Base-by-base conservation (phyloP, 2,888 invertebrate genomes). In the Caenorhabditis imperialis region DNA sequence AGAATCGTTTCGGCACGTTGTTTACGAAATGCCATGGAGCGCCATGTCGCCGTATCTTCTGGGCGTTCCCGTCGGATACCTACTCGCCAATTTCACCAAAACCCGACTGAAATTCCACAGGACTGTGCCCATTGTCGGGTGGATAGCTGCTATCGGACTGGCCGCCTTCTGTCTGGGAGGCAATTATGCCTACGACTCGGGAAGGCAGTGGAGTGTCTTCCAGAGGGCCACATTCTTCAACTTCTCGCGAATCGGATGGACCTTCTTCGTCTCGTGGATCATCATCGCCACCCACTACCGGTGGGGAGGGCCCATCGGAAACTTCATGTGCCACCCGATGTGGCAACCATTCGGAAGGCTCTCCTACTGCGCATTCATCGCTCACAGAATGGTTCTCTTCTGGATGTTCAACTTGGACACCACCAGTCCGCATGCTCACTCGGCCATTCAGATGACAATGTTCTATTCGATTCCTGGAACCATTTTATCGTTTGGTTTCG, bases 301-400 rank as follows among this genome's bases (percentile, higher is more conserved):
- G 30, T 85, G 89, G 75, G 90, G 55, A 67, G 78, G 75, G 35
- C 77, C 75, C 12, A 90, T 95, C 60, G 93, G 94, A 90, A 91
- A 91, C 0, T 90, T 94, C 47, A 91, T 97, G 55, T 93, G 94
- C 0, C 93, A 93, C 90, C 92, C 92, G 54, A 92, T 93, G 0
- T 91, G 95, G 83, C 91, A 94, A 85, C 96, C 96, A 0, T 91
- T 97, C 54, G 94, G 95, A 85, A 91, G 95, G 57, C 91, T 96
- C 74, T 94, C 96, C 3, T 96, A 95, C 90, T 94, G 95, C 89
- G 93, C 95, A 37, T 97, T 96, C 90, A 92, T 97, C 30, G 73
- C 80, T 23, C 83, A 84, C 47, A 58, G 58, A 35, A 48, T 78
- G 35, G 51, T 71, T 20, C 25, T 78, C 25, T 75, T 51, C 44